Conservation (phyloP, 1,140 invertebrate species). For the Hycleus phaleratus region DNA sequence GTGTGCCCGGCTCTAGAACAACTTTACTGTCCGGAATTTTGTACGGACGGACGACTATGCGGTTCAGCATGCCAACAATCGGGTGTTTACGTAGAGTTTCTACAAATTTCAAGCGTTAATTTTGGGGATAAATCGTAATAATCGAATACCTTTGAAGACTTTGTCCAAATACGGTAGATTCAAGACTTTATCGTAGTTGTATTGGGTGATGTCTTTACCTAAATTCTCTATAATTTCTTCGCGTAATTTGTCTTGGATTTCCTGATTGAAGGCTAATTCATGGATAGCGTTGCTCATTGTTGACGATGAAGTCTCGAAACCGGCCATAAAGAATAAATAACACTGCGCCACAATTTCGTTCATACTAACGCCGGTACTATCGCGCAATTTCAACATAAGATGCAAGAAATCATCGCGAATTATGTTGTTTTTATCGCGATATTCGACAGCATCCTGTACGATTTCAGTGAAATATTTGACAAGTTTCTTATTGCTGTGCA, state of each 20-base stretch:
- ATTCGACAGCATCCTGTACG: conserved; percentile 39
- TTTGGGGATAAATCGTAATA: not conserved
- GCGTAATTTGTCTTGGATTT: conserved; percentile 50
- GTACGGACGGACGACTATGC: conserved; percentile 36
- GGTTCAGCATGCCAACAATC: conserved; percentile 35
- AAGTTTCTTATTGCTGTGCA: conserved; percentile 17
- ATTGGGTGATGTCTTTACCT: conserved; percentile 39
- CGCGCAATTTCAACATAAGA: conserved; percentile 34
- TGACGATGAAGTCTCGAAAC: conserved; percentile 57
- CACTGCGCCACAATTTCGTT: conserved; percentile 33
- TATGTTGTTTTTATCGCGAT: conserved; percentile 40
- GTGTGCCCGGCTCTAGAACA: conserved; percentile 28
- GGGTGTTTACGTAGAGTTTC: conserved; percentile 40
- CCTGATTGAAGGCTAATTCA: conserved; percentile 52
- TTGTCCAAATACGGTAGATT: conserved; percentile 49
- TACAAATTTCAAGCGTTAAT: conserved; percentile 19
- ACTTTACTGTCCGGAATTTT: conserved; percentile 26
- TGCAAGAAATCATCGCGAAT: conserved; percentile 45
- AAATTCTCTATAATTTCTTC: conserved; percentile 48
- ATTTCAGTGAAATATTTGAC: conserved; percentile 41
- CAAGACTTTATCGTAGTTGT: conserved; percentile 48
- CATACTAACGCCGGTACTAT: not conserved
- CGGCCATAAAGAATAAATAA: conserved; percentile 46
- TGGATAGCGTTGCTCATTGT: conserved; percentile 49
- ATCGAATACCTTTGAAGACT: conserved; percentile 42